phyloP scores from a whole-genome alignment of 53 echinoderm and acorn worm species.

The Actinopyga echinites region DNA sequence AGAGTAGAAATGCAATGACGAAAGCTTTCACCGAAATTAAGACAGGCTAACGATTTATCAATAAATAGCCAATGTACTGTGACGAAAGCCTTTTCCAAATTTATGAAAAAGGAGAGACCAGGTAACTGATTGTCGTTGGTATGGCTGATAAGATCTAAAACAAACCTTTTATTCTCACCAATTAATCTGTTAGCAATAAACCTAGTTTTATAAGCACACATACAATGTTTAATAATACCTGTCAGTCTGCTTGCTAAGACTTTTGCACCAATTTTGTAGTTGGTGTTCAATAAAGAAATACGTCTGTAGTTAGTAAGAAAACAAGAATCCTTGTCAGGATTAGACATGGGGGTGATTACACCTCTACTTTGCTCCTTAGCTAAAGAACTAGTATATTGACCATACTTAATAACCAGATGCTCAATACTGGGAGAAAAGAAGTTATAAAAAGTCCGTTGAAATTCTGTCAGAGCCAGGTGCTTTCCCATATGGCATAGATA shows the following conservation, averaged over 20 bases:
- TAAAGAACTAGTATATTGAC: not conserved
- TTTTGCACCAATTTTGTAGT: conserved; percentile 61
- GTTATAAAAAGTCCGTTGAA: not conserved
- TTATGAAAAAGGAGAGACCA: conserved; percentile 33
- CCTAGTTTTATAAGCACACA: conserved; percentile 55
- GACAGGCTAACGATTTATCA: conserved; percentile 7
- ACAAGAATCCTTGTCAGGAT: not conserved
- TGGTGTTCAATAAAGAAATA: conserved; percentile 59
- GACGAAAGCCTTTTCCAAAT: too few relatives aligned
- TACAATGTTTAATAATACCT: conserved; percentile 27
- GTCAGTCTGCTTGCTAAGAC: conserved; percentile 48
- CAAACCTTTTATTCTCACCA: conserved; percentile 61
- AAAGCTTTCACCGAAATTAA: too few relatives aligned
- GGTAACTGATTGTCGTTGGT: not conserved
- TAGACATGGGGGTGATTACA: not conserved
- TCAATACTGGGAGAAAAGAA: not conserved
- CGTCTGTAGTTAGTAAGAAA: not conserved
- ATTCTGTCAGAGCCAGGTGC: not conserved
- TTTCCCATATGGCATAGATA: too few relatives aligned
- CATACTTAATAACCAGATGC: not conserved
- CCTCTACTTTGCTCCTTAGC: not conserved
- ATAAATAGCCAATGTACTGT: conserved; percentile 34
- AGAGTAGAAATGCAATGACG: conserved; percentile 30
- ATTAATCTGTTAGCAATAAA: conserved; percentile 45
- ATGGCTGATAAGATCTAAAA: conserved; percentile 38